Evolutionary conservation across 2,797 vertebrate genomes (phyloP), one percentile per base, ranked within the genome.

Genomic region (Tolypeutes matacus): DNA sequence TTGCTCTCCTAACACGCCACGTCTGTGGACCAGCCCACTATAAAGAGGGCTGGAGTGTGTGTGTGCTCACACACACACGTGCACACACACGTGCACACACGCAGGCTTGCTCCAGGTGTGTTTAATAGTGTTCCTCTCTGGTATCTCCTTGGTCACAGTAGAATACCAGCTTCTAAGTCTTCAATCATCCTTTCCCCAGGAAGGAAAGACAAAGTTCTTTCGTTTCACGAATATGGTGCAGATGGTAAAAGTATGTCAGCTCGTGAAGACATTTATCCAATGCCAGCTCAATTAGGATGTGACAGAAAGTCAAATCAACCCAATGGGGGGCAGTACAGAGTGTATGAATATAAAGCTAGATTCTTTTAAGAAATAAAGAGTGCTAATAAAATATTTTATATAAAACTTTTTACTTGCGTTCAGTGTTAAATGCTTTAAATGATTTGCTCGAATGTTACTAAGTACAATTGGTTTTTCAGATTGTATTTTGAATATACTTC

Each of bases 381-480:
- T 15, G 78, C 92, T 83, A 93, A 96, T 94, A 95, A 97, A 95
- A 31, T 85, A 42, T 89, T 94, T 96, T 87, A 7, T 92, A 86
- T 86, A 70, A 80, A 69, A 76, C 82, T 21, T 83, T 75, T 70
- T 21, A 31, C 13, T 18, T 25, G 82, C 46, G n/a, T 82, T 81
- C 25, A 15, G 73, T 34, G 60, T 95, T 72, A 64, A 23, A 39
- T 70, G 53, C 51, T 88, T 85, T n/a, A 5, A 5, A 73, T 27
- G 84, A n/a, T 1, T 60, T n/a, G 70, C 58, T 72, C 20, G 25
- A 2, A 2, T 39, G 3, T 53, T 15, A 7, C 39, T 17, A 1
- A 12, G 53, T 4, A 1, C 5, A 39, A 4, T 3, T 21, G 65
- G 23, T 18, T 23, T n/a, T 10, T 14, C 8, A 29, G 36, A 58